Evolutionary conservation across 2,113 vertebrate genomes (phyloP).

Genomic region (Lipotes vexillifer): DNA sequence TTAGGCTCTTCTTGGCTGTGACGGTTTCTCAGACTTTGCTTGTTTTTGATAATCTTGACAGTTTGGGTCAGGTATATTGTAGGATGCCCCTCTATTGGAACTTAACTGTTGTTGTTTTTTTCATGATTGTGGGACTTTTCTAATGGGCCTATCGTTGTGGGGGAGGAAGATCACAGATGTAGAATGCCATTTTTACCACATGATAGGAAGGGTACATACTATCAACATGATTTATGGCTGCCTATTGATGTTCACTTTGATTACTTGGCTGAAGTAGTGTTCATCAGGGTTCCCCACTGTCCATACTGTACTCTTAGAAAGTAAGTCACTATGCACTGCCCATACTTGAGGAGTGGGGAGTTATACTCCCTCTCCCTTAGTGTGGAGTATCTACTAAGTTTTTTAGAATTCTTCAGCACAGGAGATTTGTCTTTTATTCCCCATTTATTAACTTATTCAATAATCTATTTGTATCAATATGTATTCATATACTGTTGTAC

Average conservation of each 20-base stretch:
- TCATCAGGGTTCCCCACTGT: neutral
- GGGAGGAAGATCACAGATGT: neutral
- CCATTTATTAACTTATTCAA: neutral
- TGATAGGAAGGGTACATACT: neutral
- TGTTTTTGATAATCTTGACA: neutral
- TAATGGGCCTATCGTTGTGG: neutral
- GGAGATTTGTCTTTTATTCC: neutral
- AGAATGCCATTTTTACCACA: neutral
- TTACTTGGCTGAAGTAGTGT: neutral
- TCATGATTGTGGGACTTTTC: neutral
- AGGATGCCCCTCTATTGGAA: neutral
- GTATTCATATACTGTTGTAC: neutral
- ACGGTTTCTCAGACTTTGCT: neutral
- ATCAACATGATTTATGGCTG: neutral
- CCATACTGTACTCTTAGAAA: neutral
- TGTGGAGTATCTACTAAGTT: neutral
- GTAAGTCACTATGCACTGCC: neutral
- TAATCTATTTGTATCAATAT: neutral
- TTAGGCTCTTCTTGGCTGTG: neutral
- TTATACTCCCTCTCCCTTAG: neutral
- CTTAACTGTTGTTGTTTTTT: neutral
- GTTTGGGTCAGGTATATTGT: neutral
- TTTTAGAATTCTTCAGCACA: neutral
- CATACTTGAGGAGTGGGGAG: neutral
- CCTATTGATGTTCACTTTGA: neutral